Base-by-base conservation (phyloP, 2,888 invertebrate genomes). In the Drosophila subsilvestris region DNA sequence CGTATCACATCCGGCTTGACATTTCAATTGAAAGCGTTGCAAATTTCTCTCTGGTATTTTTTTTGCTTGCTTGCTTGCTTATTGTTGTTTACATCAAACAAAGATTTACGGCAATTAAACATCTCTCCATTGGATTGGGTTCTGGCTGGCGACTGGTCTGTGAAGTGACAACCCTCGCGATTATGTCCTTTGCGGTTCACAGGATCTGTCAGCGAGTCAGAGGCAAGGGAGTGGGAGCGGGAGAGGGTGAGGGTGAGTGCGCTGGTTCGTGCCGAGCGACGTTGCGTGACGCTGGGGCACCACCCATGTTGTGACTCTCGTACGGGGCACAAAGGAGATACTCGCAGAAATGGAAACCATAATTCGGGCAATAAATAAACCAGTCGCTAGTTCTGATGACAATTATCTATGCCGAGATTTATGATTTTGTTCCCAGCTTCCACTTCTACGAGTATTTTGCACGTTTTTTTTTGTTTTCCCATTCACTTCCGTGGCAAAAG, bases 101-200 rank as follows among this genome's bases (percentile, higher is more conserved):
- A 85, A 90, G 88, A 90, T 91, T 92, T 90, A 92, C 91, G 91
- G 91, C 92, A 92, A 92, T 92, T 92, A 91, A 91, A 86, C 91
- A 90, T 85, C 83, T 82, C 43, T 71, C 59, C 61, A 63, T 66
- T 63, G 32, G 32, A 32, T 32, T 32, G 32, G 32, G 2, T 32
- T 32, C 32, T 32, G 51, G 14, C 37, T 37, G 37, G 37, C n/a
- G 37, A 37, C 63, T 76, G 73, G 50, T 66, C 58, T 65, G 63
- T n/a, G 67, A 80, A 80, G 83, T 80, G 78, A 82, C 82, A 87
- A 80, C 80, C 88, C 84, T 87, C 91, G 90, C 86, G 80, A 91
- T 92, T 90, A 90, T 84, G 77, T 75, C 74, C 79, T 85, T 82
- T 87, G 83, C 80, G 87, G 83, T 84, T 83, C 83, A 81, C 85